A percentile compares a stretch with the other conserved stretches of the same genome.
Conservation (phyloP, 1,140 invertebrate genomes). For the Drosophila dunni region DNA sequence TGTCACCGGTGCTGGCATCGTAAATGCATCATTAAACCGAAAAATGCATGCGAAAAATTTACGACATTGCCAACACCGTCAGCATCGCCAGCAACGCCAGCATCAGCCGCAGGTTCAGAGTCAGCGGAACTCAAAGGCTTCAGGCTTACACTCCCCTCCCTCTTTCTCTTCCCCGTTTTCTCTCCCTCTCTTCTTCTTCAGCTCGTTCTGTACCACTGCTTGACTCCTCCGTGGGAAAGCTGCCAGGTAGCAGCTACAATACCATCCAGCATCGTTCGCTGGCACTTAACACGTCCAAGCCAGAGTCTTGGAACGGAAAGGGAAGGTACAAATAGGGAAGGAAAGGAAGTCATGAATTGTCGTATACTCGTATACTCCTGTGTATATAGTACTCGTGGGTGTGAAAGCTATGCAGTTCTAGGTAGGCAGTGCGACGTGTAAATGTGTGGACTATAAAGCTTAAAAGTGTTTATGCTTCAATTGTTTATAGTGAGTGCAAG, state of each 20-base stretch:
- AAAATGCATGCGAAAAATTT: slow-evolving; percentile 84
- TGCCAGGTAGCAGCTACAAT: slow-evolving; percentile 53
- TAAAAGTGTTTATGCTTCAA: slow-evolving; percentile 78
- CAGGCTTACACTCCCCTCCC: slow-evolving; percentile 12
- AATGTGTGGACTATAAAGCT: slow-evolving; percentile 78
- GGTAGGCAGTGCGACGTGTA: slow-evolving; percentile 69
- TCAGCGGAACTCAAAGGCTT: slow-evolving; percentile 41
- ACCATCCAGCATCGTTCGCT: slow-evolving; percentile 47
- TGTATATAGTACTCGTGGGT: slow-evolving; percentile 10
- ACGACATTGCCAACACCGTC: slow-evolving; percentile 78
- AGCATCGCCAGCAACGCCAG: neutral
- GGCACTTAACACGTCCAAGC: slow-evolving; percentile 45
- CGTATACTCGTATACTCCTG: neutral
- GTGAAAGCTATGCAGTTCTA: slow-evolving; percentile 25
- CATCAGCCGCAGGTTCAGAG: neutral
- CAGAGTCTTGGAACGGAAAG: neutral
- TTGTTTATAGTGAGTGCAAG: slow-evolving; percentile 28
- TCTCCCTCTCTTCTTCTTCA: neutral
- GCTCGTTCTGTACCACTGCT: too few relatives aligned
- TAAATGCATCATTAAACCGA: slow-evolving; percentile 84
- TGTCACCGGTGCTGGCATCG: slow-evolving; percentile 77
- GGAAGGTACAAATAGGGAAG: neutral
- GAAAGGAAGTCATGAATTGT: neutral
- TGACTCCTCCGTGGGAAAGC: slow-evolving; percentile 31
- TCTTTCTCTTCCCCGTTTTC: slow-evolving; percentile 5